These are phyloP conservation scores for Fulica atra DNA, from an alignment of 2,113 vertebrate genomes.

Conservation along the genomic window DNA sequence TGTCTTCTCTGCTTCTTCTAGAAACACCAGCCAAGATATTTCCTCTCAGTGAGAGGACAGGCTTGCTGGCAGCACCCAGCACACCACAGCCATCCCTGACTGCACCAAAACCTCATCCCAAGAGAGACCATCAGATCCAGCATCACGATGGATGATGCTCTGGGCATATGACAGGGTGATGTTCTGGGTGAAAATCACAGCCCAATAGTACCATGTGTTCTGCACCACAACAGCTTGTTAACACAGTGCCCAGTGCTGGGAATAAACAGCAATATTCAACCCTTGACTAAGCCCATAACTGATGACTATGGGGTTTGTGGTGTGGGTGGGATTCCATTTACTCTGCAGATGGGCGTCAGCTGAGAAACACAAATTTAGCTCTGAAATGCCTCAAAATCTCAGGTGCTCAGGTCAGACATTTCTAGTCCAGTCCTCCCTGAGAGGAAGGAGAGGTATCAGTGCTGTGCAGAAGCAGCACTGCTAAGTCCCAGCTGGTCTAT, in stretches of 20 bases:
- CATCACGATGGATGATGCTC: fast-evolving
- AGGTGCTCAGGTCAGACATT: background rate
- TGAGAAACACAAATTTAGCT: background rate
- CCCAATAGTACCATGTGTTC: fast-evolving
- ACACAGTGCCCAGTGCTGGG: background rate
- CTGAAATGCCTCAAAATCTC: background rate
- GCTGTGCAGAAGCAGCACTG: background rate
- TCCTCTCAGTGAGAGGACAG: background rate
- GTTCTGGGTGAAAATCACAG: background rate
- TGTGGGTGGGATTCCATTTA: background rate
- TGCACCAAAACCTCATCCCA: background rate
- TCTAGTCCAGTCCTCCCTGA: background rate
- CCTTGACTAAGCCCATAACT: background rate
- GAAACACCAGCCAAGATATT: background rate
- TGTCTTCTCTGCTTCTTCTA: background rate
- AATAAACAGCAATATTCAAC: background rate
- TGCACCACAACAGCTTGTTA: background rate
- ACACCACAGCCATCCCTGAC: background rate
- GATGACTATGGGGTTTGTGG: background rate
- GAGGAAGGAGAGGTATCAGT: background rate
- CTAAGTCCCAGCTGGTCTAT: background rate
- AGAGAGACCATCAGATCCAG: background rate
- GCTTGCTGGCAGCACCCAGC: background rate
- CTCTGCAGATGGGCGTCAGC: background rate
- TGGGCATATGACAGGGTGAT: fast-evolving